phyloP scores from a whole-genome alignment of 2,113 vertebrate genomes.

The Dryoscopus gambensis region DNA sequence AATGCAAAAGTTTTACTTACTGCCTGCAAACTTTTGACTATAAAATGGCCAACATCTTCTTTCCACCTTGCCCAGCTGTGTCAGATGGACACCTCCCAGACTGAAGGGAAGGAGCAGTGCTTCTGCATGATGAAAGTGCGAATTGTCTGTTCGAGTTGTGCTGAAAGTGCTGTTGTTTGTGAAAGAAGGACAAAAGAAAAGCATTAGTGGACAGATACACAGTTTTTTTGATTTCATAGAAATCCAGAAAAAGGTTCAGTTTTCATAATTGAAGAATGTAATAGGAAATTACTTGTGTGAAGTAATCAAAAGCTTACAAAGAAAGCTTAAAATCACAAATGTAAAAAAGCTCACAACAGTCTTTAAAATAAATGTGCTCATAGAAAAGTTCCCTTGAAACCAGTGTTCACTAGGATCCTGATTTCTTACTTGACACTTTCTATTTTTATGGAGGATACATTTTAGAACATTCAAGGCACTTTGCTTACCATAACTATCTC shows the following conservation, averaged over 20 bases:
- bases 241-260: background rate
- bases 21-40: background rate
- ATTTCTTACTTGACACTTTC: background rate
- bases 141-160: background rate
- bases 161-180: background rate
- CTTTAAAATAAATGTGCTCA: background rate
- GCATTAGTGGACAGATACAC: background rate
- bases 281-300: background rate
- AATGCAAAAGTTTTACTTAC: background rate
- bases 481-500: background rate
- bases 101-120: background rate
- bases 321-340: background rate
- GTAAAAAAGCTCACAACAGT: rapidly evolving
- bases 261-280: background rate
- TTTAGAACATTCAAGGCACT: background rate
- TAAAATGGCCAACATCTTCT: background rate
- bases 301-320: background rate
- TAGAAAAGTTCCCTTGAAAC: background rate
- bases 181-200: background rate
- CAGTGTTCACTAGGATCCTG: background rate
- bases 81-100: background rate
- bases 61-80: background rate
- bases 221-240: background rate
- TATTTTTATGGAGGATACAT: background rate
- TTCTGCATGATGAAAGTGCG: background rate